These are phyloP conservation scores for Smutsia temminckii DNA, from an alignment of 2,797 vertebrate species.

Conservation along the genomic window DNA sequence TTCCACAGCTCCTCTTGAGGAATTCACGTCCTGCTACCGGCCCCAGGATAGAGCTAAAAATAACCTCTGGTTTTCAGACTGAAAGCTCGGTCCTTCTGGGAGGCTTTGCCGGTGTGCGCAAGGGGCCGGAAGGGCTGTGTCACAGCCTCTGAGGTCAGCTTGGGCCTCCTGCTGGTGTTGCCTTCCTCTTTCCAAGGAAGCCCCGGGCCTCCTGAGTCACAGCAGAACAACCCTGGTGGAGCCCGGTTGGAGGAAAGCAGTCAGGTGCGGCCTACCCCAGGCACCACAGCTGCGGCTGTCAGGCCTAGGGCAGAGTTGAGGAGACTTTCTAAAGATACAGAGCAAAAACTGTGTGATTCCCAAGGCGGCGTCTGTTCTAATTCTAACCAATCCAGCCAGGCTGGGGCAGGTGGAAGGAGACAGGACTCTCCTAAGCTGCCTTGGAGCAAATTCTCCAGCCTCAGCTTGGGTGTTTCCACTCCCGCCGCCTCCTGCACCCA, in stretches of 20 bases:
- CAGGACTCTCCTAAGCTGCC: neutral
- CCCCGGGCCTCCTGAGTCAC: conserved; percentile 55
- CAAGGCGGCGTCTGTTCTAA: neutral
- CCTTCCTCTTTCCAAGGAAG: conserved; percentile 75
- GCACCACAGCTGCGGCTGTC: neutral
- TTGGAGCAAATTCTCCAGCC: neutral
- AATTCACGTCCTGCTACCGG: conserved; percentile 73
- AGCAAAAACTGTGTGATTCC: neutral
- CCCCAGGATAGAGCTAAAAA: conserved; percentile 78
- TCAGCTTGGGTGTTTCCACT: neutral
- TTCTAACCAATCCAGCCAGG: neutral
- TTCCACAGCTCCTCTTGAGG: conserved; percentile 65
- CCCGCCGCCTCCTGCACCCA: neutral
- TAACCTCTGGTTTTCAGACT: conserved; percentile 65
- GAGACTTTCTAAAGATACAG: neutral
- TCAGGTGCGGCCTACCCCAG: neutral
- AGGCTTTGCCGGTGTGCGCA: conserved; percentile 33
- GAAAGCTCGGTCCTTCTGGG: conserved; percentile 14
- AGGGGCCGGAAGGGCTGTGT: conserved; percentile 72
- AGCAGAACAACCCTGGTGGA: neutral
- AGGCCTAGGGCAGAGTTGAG: neutral
- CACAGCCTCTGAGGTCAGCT: conserved; percentile 62
- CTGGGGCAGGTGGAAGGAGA: neutral
- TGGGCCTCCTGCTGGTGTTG: neutral
- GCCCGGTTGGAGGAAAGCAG: neutral